phyloP scores from a whole-genome alignment of 2,888 invertebrate genomes.

The Biston betularia region DNA sequence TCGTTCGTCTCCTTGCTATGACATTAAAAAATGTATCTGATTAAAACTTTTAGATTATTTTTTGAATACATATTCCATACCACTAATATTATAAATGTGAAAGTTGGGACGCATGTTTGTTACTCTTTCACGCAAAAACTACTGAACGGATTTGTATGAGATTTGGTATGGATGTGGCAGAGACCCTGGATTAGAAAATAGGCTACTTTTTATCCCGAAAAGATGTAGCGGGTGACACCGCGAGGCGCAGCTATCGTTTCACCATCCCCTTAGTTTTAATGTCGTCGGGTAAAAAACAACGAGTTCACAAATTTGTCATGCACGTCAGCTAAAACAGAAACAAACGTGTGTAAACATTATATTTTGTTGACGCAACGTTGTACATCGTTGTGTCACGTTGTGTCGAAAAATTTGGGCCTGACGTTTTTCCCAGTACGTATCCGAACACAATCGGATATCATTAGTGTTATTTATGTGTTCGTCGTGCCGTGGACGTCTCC shows the following conservation, averaged over 20 bases:
- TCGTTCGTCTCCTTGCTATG: too few relatives aligned
- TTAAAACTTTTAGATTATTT: not conserved
- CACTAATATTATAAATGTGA: too few relatives aligned
- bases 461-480: conserved; percentile 80
- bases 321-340: conserved; percentile 39
- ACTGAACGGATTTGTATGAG: too few relatives aligned
- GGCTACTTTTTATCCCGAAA: too few relatives aligned
- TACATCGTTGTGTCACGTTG: conserved; percentile 45
- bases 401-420: conserved; percentile 42
- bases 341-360: conserved; percentile 46
- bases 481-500: conserved; percentile 68
- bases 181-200: too few relatives aligned
- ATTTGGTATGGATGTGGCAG: too few relatives aligned
- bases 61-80: not conserved
- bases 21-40: too few relatives aligned
- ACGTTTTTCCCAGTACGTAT: conserved; percentile 53
- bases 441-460: conserved; percentile 77
- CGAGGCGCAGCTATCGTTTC: too few relatives aligned
- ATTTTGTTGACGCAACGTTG: conserved; percentile 34
- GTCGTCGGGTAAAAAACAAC: conserved; percentile 2
- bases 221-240: too few relatives aligned
- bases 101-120: too few relatives aligned
- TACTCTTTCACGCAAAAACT: too few relatives aligned
- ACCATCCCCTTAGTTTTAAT: too few relatives aligned
- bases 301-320: conserved; percentile 33